Base-by-base conservation (phyloP, 2,797 vertebrate genomes). In the Sebastes hopkinsi region DNA sequence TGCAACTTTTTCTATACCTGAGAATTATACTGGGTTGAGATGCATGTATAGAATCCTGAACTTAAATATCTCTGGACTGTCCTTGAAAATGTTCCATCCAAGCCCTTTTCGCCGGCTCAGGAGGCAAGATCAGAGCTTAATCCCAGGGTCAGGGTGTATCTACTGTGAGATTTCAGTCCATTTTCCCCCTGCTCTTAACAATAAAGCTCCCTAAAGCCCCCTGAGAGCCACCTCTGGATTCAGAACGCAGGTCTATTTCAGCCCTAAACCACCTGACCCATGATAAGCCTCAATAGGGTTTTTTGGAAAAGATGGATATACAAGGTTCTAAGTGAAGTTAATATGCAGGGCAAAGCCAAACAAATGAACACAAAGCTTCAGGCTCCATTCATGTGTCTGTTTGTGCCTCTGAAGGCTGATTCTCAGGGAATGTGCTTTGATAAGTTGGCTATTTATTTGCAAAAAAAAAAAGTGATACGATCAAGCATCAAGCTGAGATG, bases 81-180 rank as follows among this genome's bases (percentile, higher is more conserved):
- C 81, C 69, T 85, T 25, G 55, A 77, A 83, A 80, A 66, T 14
- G 29, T 16, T n/a, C 20, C 27, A n/a, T 68, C 30, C 77, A 22
- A 67, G 74, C 67, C 56, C 59, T 76, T 79, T 71, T 36, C 5
- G 29, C 32, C 62, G 0, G 61, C 73, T 88, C 67, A 62, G 54
- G 70, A 64, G 20, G 59, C 67, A 58, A 80, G 81, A 80, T 86
- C 64, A 80, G 64, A 83, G 66, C 58, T 64, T 88, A 83, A 88
- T 75, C 80, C 42, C 13, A 5, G 55, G 42, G 77, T 84, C 89
- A 77, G 73, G 16, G 69, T 71, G 71, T 67, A 80, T 84, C 75
- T 65, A 36, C 36, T 34, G 54, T 30, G 76, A 80, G 52, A 58
- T 81, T 88, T 89, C 64, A 80, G 13, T 34, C 73, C 50, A 52